phyloP scores from a whole-genome alignment of 2,113 vertebrate genomes.

The Chaenocephalus aceratus region DNA sequence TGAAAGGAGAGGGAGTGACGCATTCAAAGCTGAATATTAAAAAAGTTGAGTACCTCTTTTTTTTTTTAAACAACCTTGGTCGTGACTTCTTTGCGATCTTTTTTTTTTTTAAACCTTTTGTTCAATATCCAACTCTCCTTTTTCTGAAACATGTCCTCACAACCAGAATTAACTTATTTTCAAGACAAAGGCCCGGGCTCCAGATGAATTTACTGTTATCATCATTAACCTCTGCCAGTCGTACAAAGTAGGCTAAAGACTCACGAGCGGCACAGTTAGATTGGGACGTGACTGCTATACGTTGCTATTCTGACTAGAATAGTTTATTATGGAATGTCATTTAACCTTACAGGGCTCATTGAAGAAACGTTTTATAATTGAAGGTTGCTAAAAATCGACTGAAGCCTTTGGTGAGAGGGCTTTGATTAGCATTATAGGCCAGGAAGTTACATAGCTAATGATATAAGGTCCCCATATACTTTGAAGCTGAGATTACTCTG shows the following conservation, averaged over 20 bases:
- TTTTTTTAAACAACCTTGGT: conserved; percentile 16
- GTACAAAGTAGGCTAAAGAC: conserved; percentile 64
- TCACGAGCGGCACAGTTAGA: conserved; percentile 41
- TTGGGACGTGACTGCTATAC: conserved; percentile 43
- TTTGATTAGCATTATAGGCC: conserved; percentile 63
- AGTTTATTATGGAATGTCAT: conserved; percentile 52
- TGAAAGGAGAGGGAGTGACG: not conserved
- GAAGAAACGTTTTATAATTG: conserved; percentile 54
- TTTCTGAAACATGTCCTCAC: conserved; percentile 20
- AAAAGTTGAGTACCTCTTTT: conserved; percentile 7
- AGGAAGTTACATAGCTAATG: conserved; percentile 53
- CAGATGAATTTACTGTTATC: conserved; percentile 64
- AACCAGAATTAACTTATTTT: conserved; percentile 43
- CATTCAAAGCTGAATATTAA: conserved; percentile 5
- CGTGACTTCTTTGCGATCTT: conserved; percentile 28
- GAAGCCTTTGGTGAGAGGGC: conserved; percentile 28
- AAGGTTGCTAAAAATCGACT: conserved; percentile 49
- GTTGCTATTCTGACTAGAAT: conserved; percentile 42
- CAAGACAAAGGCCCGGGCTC: conserved; percentile 29
- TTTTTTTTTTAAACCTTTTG: conserved; percentile 9
- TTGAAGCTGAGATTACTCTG: conserved; percentile 47
- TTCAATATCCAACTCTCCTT: conserved; percentile 13
- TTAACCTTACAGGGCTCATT: conserved; percentile 61
- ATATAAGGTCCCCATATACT: conserved; percentile 50
- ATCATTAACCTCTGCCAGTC: conserved; percentile 73